Evolutionary conservation across 1,140 invertebrate species (phyloP).

Genomic region (Lucilia cuprina): DNA sequence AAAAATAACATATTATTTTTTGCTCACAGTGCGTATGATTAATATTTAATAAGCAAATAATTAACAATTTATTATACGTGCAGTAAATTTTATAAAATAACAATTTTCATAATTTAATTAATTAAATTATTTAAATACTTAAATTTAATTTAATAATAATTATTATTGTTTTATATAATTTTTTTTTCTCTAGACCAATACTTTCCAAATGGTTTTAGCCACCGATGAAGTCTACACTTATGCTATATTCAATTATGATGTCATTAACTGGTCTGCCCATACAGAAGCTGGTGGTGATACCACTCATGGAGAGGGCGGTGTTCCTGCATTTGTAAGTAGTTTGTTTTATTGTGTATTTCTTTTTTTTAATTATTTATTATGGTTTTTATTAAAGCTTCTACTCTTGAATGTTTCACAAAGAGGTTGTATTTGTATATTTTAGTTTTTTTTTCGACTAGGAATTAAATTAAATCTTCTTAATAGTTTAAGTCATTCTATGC

Average conservation of each 20-base stretch:
- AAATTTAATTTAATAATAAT: neutral
- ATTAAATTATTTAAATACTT: neutral
- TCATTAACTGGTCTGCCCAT: conserved; percentile 88
- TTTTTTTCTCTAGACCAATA: conserved; percentile 76
- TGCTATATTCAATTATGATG: conserved; percentile 91
- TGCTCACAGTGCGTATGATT: neutral
- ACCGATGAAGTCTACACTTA: conserved; percentile 95
- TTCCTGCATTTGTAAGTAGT: conserved; percentile 82
- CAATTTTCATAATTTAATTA: neutral
- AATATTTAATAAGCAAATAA: conserved; percentile 3
- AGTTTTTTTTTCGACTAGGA: neutral
- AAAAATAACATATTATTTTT: neutral
- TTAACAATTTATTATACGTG: neutral
- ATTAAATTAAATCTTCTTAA: conserved; percentile 9
- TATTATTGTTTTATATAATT: no score
- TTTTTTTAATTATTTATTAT: neutral
- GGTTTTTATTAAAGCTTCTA: neutral
- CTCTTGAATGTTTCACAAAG: no score
- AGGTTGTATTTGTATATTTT: conserved; percentile 19
- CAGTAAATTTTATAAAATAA: neutral
- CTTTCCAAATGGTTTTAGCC: conserved; percentile 90
- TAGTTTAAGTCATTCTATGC: neutral
- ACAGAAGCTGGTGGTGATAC: conserved; percentile 91
- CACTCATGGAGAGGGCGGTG: conserved; percentile 83
- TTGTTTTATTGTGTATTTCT: neutral